Evolutionary conservation across 2,888 invertebrate genomes (phyloP).

Genomic region (Lasioglossum lativentre): DNA sequence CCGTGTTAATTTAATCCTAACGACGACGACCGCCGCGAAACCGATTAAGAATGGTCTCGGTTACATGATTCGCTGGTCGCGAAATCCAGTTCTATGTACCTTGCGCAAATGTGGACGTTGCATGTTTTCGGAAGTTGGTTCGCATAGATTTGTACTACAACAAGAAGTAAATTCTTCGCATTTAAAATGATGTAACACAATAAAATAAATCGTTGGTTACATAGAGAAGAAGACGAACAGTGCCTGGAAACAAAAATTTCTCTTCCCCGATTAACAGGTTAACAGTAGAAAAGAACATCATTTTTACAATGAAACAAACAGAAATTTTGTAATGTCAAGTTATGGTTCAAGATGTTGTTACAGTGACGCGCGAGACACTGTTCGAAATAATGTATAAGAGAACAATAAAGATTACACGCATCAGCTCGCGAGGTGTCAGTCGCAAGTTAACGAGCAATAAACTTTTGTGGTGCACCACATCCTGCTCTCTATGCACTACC

Average conservation of each 20-base stretch:
- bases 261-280: too few species aligned
- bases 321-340: background rate
- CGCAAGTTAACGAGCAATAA: conserved; percentile 70
- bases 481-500: conserved; percentile 59
- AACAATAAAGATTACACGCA: conserved; percentile 60
- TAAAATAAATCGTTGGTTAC: too few species aligned
- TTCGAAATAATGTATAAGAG: conserved; percentile 31
- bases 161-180: background rate
- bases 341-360: background rate
- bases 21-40: conserved; percentile 28
- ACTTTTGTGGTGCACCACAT: conserved; percentile 71
- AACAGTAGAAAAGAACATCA: too few species aligned
- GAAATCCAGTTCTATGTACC: conserved; percentile 11
- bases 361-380: background rate
- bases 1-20: conserved; percentile 42
- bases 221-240: too few species aligned
- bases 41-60: conserved; percentile 32
- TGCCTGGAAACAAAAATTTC: too few species aligned
- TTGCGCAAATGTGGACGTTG: conserved; percentile 4
- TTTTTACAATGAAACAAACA: background rate
- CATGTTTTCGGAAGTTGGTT: background rate
- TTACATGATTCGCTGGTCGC: background rate
- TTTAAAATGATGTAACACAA: too few species aligned
- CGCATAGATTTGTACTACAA: background rate
- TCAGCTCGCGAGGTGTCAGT: conserved; percentile 50